These are phyloP conservation scores for Procavia capensis DNA, from an alignment of 2,113 vertebrate species.

Conservation along the genomic window DNA sequence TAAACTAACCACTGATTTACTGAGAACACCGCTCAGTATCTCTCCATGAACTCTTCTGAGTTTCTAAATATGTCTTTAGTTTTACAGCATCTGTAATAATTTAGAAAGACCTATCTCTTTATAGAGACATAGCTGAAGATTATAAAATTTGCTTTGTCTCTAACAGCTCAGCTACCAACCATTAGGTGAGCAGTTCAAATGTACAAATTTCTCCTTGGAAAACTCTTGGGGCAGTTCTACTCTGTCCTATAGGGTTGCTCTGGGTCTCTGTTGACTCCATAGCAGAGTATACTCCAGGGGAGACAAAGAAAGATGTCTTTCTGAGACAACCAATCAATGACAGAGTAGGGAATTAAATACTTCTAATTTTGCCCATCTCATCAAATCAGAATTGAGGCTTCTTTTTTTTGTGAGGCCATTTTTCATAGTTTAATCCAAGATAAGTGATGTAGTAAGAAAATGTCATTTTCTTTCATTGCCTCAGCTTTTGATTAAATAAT, in stretches of 20 bases:
- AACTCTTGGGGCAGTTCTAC: too few species aligned
- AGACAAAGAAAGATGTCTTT: constrained; percentile 23
- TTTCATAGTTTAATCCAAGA: constrained; percentile 61
- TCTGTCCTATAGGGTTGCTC: too few species aligned
- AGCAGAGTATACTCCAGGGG: too few species aligned
- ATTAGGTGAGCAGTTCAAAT: too few species aligned
- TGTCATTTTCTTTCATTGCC: constrained; percentile 59
- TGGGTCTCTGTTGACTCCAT: too few species aligned
- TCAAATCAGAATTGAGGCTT: constrained; percentile 17
- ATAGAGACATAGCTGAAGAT: neutral
- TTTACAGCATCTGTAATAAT: constrained; percentile 1
- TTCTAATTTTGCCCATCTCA: constrained; percentile 43
- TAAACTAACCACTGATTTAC: neutral
- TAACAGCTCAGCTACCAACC: too few species aligned
- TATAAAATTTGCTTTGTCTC: neutral
- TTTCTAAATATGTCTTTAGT: constrained; percentile 15
- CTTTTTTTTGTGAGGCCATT: constrained; percentile 34
- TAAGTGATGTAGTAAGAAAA: constrained; percentile 59
- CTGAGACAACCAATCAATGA: neutral
- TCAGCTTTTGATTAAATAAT: constrained; percentile 76
- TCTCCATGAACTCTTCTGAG: neutral
- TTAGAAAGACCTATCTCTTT: neutral
- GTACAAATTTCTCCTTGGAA: too few species aligned
- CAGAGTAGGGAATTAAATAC: constrained; percentile 17
- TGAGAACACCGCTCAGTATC: neutral